A percentile compares a stretch with the other conserved stretches of the same genome.
Conservation (phyloP, 2,113 vertebrate genomes). For the Apodemus sylvaticus region DNA sequence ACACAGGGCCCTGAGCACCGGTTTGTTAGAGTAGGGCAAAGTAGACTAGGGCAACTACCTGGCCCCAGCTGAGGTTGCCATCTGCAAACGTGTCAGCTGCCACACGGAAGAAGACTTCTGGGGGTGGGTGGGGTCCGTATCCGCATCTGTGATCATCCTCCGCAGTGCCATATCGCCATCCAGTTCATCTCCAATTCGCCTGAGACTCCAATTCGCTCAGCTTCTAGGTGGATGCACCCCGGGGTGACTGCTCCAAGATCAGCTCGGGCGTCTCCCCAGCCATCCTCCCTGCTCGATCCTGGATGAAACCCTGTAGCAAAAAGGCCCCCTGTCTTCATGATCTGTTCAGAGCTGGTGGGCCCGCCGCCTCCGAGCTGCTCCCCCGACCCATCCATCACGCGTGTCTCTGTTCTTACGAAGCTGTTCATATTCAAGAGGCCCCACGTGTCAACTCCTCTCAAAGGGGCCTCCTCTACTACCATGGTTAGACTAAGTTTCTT, state of each 20-base stretch:
- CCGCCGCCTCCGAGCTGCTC: no score
- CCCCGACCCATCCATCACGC: no score
- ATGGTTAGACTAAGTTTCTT: background rate
- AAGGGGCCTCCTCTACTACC: background rate
- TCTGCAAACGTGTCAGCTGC: no score
- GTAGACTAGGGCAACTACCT: no score
- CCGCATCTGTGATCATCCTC: no score
- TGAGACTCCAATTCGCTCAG: conserved; percentile 90
- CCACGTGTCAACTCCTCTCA: background rate
- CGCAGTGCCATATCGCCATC: conserved; percentile 91
- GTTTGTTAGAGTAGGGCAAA: no score
- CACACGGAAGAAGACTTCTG: no score
- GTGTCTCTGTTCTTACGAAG: background rate
- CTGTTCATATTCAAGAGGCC: background rate
- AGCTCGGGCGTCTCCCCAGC: conserved; percentile 62
- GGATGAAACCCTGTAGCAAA: conserved; percentile 84
- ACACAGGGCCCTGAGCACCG: conserved; percentile 91
- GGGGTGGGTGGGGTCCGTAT: no score
- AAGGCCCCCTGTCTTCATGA: conserved; percentile 83
- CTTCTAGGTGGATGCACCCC: conserved; percentile 87
- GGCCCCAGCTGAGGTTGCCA: no score
- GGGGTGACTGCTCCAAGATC: conserved; percentile 81
- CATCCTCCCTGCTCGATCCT: conserved; percentile 77
- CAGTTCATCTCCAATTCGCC: conserved; percentile 93
- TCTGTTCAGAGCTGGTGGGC: conserved; percentile 82